phyloP scores from a whole-genome alignment of 2,888 invertebrate genomes.

The Hydrotaea cyrtoneurina region DNA sequence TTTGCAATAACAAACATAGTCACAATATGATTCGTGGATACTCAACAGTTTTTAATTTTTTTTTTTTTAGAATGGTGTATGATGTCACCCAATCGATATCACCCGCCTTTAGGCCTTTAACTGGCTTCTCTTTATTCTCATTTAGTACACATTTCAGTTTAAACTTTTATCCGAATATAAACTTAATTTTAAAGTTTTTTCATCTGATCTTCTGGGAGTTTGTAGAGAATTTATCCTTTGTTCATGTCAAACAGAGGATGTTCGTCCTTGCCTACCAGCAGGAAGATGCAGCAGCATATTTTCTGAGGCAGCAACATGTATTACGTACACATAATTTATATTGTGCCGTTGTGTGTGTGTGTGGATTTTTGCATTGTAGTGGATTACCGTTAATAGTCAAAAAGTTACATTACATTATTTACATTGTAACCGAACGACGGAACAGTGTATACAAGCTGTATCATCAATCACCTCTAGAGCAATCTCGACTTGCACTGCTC shows the following conservation, averaged over 20 bases:
- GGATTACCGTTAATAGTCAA: conserved; percentile 61
- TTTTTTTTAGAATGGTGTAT: too few species aligned
- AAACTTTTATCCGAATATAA: neutral
- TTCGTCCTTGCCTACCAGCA: neutral
- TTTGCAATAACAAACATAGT: too few species aligned
- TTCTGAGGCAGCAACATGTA: neutral
- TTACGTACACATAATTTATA: too few species aligned
- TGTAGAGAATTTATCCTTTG: too few species aligned
- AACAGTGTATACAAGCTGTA: conserved; percentile 50
- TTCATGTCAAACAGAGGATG: conserved; percentile 2
- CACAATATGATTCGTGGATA: too few species aligned
- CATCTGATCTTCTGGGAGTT: too few species aligned
- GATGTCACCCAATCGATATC: too few species aligned
- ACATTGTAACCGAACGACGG: conserved; percentile 47
- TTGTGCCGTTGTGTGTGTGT: too few species aligned
- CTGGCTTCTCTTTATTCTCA: too few species aligned
- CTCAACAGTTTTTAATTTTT: too few species aligned
- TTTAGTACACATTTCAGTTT: too few species aligned
- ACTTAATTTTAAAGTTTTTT: conserved; percentile 2
- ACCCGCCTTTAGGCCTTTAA: too few species aligned
- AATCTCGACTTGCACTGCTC: conserved; percentile 36
- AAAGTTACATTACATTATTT: conserved; percentile 65
- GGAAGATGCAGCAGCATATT: neutral
- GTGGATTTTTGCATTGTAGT: conserved; percentile 35
- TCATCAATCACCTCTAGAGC: conserved; percentile 62